Percentiles rank a stretch among this genome's conserved stretches.
These are phyloP conservation scores for Dolichomitus sp. DNA, from an alignment of 2,888 invertebrate genomes.

Conservation along the genomic window DNA sequence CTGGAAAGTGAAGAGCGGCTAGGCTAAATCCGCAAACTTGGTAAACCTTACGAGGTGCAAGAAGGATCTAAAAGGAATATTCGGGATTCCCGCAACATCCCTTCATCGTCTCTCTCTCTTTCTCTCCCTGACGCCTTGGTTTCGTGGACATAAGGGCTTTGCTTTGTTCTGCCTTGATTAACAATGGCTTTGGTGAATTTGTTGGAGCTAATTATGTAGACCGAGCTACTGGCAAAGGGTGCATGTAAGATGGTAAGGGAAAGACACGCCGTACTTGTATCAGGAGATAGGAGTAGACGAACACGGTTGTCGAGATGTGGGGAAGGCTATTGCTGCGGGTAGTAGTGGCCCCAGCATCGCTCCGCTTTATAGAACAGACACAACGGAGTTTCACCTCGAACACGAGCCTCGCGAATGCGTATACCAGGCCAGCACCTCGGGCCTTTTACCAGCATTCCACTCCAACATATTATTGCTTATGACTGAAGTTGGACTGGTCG, in stretches of 20 bases:
- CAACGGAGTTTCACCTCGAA: constrained; percentile 26
- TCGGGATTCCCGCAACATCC: constrained; percentile 31
- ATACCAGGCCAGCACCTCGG: not conserved
- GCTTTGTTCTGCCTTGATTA: constrained; percentile 64
- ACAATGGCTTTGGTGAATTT: constrained; percentile 66
- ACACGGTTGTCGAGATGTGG: not conserved
- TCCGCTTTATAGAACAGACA: constrained; percentile 34
- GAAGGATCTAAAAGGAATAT: constrained; percentile 24
- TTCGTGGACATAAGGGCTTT: constrained; percentile 53
- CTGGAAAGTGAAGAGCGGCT: constrained; percentile 8
- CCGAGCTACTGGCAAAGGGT: constrained; percentile 2
- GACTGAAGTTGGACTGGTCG: no score
- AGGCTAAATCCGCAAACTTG: constrained; percentile 21
- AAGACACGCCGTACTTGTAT: not conserved
- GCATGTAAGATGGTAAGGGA: not conserved
- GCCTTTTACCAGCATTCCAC: not conserved
- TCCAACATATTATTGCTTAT: no score
- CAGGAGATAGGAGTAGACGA: not conserved
- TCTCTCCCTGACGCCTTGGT: constrained; percentile 1
- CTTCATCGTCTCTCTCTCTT: not conserved
- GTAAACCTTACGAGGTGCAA: constrained; percentile 5
- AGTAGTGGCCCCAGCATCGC: constrained; percentile 25
- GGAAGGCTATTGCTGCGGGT: not conserved
- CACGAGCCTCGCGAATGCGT: not conserved
- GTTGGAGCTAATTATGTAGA: constrained; percentile 62